Percentiles rank a stretch among this genome's conserved stretches.
Evolutionary conservation across 2,888 invertebrate genomes (phyloP).

Genomic region (Junonia oenone): DNA sequence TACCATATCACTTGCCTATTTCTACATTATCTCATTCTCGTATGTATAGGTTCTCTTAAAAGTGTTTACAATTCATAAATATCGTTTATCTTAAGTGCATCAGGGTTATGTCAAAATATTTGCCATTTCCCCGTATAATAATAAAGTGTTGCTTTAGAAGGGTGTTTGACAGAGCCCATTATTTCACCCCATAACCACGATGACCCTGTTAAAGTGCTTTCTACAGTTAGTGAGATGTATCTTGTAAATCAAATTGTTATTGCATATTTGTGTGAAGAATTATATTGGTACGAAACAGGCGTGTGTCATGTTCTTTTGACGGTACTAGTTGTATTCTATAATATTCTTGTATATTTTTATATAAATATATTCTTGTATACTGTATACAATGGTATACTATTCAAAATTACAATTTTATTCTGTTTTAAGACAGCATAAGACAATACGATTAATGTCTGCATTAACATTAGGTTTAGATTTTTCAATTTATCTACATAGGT

Average conservation of each 20-base stretch:
- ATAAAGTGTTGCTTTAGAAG: background rate
- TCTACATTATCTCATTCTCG: background rate
- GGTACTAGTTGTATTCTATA: too few species aligned
- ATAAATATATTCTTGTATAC: too few species aligned
- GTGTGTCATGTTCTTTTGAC: too few species aligned
- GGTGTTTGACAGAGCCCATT: constrained; percentile 38
- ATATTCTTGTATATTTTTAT: too few species aligned
- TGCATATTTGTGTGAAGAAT: background rate
- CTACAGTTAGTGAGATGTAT: background rate
- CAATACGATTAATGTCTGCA: too few species aligned
- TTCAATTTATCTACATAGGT: too few species aligned
- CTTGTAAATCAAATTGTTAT: background rate
- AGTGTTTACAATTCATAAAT: background rate
- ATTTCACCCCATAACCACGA: constrained; percentile 37
- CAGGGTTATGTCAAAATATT: background rate
- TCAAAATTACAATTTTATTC: too few species aligned
- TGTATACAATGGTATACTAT: too few species aligned
- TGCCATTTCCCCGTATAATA: background rate
- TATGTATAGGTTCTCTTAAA: background rate
- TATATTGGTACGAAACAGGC: background rate
- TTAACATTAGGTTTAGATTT: too few species aligned
- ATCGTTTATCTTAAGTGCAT: background rate
- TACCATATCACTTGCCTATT: background rate
- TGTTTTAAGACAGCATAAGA: too few species aligned
- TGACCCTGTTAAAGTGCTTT: constrained; percentile 13